Base-by-base conservation (phyloP, 2,797 vertebrate genomes). In the Molossus alvarezi region DNA sequence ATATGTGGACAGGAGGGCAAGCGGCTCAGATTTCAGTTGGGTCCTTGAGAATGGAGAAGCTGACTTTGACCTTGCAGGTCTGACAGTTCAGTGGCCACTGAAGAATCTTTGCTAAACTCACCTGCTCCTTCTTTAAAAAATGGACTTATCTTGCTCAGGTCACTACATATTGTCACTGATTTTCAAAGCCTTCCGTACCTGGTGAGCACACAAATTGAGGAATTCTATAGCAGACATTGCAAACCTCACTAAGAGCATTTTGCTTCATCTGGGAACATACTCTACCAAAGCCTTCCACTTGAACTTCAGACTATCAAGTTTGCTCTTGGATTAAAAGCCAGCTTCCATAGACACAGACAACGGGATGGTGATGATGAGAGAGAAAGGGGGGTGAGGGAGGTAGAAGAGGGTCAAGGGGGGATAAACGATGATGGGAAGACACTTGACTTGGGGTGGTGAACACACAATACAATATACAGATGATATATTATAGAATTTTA, bases 241-340 rank as follows among this genome's bases (percentile, higher is more conserved):
- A 82, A 97, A 90, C 25, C 18, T 92, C 27, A 62, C 84, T 58
- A 91, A 76, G 12, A 14, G 9, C 72, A 84, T 71, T 33, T n/a
- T 81, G 5, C 41, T 92, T 64, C 67, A 73, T 60, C 37, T 82
- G 51, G 15, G 15, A 94, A 95, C 9, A 25, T 25, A 51, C 89
- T 65, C 82, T 76, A 92, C 5, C 17, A 41, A 81, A 89, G 64
- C 45, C 83, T 91, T 93, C 64, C 4, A 5, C 20, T 73, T 92
- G 89, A 91, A 87, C 81, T 97, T 90, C 27, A 58, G 69, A 77
- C 51, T 88, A 84, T 45, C 21, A 48, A 17, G 65, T 93, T 75
- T 90, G 29, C 9, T 71, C 72, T 65, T 86, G 65, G 81, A 51
- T 90, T 76, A 37, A 85, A 94, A 96, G 45, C 89, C 51, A 93